Percentiles rank a stretch among this genome's conserved stretches.
phyloP scores from a whole-genome alignment of 1,140 invertebrate genomes.

The Philotrypesis tridentata region DNA sequence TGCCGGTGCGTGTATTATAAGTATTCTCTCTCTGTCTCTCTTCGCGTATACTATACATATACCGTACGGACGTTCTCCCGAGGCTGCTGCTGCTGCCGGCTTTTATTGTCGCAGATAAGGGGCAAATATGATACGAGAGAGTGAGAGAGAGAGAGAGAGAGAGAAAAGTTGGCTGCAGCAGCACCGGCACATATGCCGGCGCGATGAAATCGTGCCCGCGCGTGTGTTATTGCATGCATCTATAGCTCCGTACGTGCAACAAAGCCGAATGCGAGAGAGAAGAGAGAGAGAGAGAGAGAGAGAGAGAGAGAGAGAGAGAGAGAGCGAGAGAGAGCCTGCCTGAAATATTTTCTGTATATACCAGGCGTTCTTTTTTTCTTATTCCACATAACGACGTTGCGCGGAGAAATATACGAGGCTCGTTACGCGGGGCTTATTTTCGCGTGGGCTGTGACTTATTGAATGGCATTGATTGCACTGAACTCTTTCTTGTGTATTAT shows the following conservation, averaged over 20 bases:
- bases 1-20: neutral
- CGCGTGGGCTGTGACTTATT: too few species aligned
- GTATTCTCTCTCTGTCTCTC: neutral
- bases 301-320: too few species aligned
- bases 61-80: neutral
- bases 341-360: too few species aligned
- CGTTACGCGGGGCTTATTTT: too few species aligned
- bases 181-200: neutral
- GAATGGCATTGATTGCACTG: too few species aligned
- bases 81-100: neutral
- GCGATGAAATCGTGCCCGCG: slow-evolving; percentile 32
- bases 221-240: slow-evolving; percentile 2
- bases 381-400: too few species aligned
- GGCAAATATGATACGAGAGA: slow-evolving; percentile 11
- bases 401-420: too few species aligned
- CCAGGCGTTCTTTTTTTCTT: too few species aligned
- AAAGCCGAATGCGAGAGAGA: neutral
- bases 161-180: slow-evolving; percentile 25
- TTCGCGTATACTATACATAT: neutral
- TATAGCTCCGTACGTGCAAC: neutral
- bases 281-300: too few species aligned
- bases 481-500: too few species aligned
- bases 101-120: slow-evolving; percentile 20
- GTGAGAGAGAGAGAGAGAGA: too few species aligned
- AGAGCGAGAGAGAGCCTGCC: too few species aligned